Base-by-base conservation (phyloP, 1,140 invertebrate species). In the Drosophila bipectinata region DNA sequence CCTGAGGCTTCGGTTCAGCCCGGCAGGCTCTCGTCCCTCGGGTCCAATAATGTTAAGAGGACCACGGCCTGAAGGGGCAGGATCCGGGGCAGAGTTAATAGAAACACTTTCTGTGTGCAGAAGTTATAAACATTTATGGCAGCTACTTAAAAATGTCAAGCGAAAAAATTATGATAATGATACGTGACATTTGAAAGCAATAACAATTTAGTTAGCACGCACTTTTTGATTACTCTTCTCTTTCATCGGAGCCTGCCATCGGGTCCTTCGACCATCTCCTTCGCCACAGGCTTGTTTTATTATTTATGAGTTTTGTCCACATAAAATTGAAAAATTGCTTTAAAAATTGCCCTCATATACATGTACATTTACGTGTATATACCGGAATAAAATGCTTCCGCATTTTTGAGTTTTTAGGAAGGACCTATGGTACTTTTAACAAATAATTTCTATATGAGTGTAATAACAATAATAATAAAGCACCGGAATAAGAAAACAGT, bases 121-220 rank as follows among this genome's bases (percentile, higher is more conserved):
- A 85, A 87, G 82, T 87, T 88, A 87, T 87, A 82, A 87, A 87
- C 83, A 87, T 87, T 87, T 88, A 87, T 87, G 82, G 82, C 82
- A 88, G 82, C 83, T 87, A 87, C 82, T 87, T 87, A 87, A 87
- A 87, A 87, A 87, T 87, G 82, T 88, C 82, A 87, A 72, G 69
- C 82, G 84, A 87, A 87, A 87, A 87, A 87, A 87, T 88, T 87
- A 87, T 87, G 83, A 88, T 88, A 87, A 87, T 87, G 82, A 87
- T 87, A 87, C 82, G 82, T 88, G 82, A 87, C 82, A 87, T 88
- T 88, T 82, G 83, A 87, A 87, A 88, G 82, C 82, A 87, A 87
- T 88, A 88, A 87, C 83, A 88, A 87, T 85, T 85, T 85, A 85
- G 82, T 85, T 87, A 85, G 82, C 82, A 87, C 82, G 62, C 83